Evolutionary conservation across 2,888 invertebrate genomes (phyloP).

Genomic region (Hyposoter dolosus): DNA sequence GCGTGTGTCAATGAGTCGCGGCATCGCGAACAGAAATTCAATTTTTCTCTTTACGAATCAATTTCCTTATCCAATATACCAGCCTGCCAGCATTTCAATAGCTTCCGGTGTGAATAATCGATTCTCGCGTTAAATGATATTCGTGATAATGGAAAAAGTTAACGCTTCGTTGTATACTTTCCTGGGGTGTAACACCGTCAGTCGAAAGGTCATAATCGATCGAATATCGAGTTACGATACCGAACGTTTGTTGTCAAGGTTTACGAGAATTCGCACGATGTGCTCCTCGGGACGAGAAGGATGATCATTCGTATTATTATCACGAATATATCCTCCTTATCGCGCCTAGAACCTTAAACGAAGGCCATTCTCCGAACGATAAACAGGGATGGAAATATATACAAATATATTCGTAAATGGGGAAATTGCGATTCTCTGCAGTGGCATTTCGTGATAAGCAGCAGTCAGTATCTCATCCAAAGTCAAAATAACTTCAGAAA

Average conservation of each 20-base stretch:
- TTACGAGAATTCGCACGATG: slow-evolving; percentile 39
- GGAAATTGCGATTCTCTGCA: slow-evolving; percentile 43
- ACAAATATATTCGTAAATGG: slow-evolving; percentile 39
- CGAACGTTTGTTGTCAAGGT: slow-evolving; percentile 29
- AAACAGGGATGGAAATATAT: not conserved
- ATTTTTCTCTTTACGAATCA: not conserved
- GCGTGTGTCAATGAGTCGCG: slow-evolving; percentile 49
- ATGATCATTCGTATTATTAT: slow-evolving; percentile 16
- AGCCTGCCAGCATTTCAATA: not conserved
- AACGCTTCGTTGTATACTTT: not conserved
- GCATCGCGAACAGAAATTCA: not conserved
- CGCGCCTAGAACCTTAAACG: slow-evolving; percentile 12
- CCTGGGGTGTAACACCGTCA: slow-evolving; percentile 6
- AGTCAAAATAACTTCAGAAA: slow-evolving; percentile 43
- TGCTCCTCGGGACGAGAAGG: slow-evolving; percentile 13
- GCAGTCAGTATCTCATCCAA: slow-evolving; percentile 60
- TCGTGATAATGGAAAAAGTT: slow-evolving; percentile 40
- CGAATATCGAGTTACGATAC: slow-evolving; percentile 25
- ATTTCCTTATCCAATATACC: not conserved
- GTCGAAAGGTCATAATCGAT: slow-evolving; percentile 53
- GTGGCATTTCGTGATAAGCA: slow-evolving; percentile 77
- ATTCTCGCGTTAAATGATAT: slow-evolving; percentile 11
- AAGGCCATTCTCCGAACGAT: slow-evolving; percentile 38
- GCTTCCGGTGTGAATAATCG: not conserved
- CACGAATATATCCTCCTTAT: slow-evolving; percentile 29